Percentiles rank a stretch among this genome's conserved stretches.
phyloP scores from a whole-genome alignment of 2,797 vertebrate species.

The Schizothorax lantsangensis region DNA sequence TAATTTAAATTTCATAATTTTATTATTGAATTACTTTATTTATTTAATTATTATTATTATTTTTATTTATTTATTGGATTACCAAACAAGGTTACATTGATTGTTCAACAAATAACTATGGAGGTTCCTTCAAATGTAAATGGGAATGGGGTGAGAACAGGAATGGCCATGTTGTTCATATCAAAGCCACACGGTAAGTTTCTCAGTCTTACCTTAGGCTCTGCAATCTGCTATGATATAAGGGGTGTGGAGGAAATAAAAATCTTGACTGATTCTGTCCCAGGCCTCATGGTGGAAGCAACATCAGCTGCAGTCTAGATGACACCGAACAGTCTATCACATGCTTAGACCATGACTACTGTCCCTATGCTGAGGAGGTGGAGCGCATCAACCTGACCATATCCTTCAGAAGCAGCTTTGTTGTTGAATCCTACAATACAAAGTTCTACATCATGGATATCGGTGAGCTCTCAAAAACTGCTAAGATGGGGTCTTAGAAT shows the following conservation, averaged over 20 bases:
- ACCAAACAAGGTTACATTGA: slow-evolving; percentile 67
- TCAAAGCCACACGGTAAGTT: slow-evolving; percentile 72
- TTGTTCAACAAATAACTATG: slow-evolving; percentile 73
- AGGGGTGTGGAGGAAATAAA: slow-evolving; percentile 26
- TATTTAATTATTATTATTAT: background rate
- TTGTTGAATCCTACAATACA: slow-evolving; percentile 71
- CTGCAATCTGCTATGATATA: slow-evolving; percentile 53
- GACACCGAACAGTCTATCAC: slow-evolving; percentile 54
- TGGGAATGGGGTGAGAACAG: slow-evolving; percentile 72
- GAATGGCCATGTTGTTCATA: slow-evolving; percentile 67
- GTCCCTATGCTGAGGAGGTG: slow-evolving; percentile 73
- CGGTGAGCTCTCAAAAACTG: slow-evolving; percentile 64
- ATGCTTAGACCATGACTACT: slow-evolving; percentile 71
- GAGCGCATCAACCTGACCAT: slow-evolving; percentile 66
- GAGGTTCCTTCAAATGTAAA: slow-evolving; percentile 74
- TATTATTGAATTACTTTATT: background rate
- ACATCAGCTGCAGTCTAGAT: slow-evolving; percentile 71
- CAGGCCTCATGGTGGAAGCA: slow-evolving; percentile 62
- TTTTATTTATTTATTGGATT: background rate
- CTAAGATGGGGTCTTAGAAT: background rate
- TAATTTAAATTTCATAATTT: background rate
- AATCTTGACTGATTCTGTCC: slow-evolving; percentile 1
- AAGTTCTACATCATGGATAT: slow-evolving; percentile 74
- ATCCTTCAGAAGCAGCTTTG: slow-evolving; percentile 64
- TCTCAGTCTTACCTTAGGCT: background rate